Conservation (phyloP, 2,888 invertebrate species). For the Diarsia mendica region DNA sequence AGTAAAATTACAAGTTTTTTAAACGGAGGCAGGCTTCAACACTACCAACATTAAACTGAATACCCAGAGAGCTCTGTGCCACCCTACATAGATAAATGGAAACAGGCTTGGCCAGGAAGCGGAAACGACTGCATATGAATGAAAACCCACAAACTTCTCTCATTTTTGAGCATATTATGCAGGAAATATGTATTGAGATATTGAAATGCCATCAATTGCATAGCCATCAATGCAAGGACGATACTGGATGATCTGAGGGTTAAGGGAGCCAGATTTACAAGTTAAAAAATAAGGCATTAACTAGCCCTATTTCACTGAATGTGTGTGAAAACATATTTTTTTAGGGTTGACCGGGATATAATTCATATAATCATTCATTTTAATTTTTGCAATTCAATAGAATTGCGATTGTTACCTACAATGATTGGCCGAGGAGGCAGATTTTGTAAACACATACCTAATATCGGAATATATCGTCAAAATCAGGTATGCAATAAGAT, state of each 20-base stretch:
- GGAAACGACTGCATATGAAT: background rate
- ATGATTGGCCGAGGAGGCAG: background rate
- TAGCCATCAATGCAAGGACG: background rate
- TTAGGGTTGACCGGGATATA: background rate
- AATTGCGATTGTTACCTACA: background rate
- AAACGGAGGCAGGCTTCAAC: background rate
- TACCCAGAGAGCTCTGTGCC: background rate
- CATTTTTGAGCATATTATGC: background rate
- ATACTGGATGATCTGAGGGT: background rate
- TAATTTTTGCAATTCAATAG: background rate
- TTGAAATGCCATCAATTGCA: background rate
- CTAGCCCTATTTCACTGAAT: background rate
- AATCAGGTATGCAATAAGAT: background rate
- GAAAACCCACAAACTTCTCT: background rate
- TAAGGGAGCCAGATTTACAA: background rate
- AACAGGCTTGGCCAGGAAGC: constrained; percentile 7
- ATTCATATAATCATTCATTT: no score
- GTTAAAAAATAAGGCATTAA: background rate
- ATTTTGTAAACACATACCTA: background rate
- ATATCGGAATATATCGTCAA: background rate
- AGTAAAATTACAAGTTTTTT: background rate
- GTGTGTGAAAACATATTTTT: background rate
- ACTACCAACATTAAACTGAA: background rate
- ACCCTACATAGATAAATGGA: background rate
- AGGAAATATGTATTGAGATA: background rate